A percentile compares a stretch with the other conserved stretches of the same genome.
Conservation (phyloP, 2,888 invertebrate species). For the Ethmia dodecea region DNA sequence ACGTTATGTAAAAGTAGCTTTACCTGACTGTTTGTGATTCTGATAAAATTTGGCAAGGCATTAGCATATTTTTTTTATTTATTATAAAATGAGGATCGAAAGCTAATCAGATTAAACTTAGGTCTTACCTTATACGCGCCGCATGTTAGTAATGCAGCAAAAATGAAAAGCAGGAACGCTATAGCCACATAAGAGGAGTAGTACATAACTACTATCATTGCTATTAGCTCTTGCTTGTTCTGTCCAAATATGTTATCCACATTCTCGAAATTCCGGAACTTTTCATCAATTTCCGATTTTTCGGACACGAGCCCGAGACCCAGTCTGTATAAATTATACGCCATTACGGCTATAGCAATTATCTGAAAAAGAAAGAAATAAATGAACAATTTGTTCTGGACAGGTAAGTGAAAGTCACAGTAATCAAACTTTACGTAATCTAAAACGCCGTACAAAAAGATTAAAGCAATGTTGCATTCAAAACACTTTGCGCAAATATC, state of each 20-base stretch:
- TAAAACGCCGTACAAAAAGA: slow-evolving; percentile 23
- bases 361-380: slow-evolving; percentile 2
- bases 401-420: neutral
- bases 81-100: no score
- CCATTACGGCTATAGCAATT: slow-evolving; percentile 53
- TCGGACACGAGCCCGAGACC: slow-evolving; percentile 47
- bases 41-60: no score
- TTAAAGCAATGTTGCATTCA: slow-evolving; percentile 16
- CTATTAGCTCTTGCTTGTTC: slow-evolving; percentile 43
- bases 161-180: slow-evolving; percentile 48
- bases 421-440: neutral
- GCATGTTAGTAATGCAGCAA: slow-evolving; percentile 49
- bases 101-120: no score
- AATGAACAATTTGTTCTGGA: slow-evolving; percentile 2
- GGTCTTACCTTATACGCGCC: slow-evolving; percentile 63
- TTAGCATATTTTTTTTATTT: no score
- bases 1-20: no score
- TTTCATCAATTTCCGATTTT: slow-evolving; percentile 41
- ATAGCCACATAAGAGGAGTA: slow-evolving; percentile 49
- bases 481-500: no score
- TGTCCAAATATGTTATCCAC: slow-evolving; percentile 57
- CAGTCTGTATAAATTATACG: slow-evolving; percentile 51
- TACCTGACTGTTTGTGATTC: no score
- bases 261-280: slow-evolving; percentile 55
- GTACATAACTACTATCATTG: slow-evolving; percentile 46